Conservation (phyloP, 2,797 vertebrate genomes). For the Lates japonicus region DNA sequence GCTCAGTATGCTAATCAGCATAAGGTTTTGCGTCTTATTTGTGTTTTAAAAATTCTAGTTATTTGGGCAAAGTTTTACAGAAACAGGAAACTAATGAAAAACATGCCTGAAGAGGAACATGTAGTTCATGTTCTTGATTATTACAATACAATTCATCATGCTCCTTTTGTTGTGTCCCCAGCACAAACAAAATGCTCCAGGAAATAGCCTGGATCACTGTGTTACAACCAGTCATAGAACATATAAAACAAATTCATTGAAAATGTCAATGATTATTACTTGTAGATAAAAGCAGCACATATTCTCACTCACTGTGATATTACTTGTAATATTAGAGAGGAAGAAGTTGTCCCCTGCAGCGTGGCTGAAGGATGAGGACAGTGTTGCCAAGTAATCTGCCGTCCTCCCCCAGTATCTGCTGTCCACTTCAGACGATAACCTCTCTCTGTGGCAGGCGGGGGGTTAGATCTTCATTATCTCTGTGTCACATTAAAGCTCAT, state of each 20-base stretch:
- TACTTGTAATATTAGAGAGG: conserved; percentile 31
- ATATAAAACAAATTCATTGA: neutral
- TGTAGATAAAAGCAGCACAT: conserved; percentile 19
- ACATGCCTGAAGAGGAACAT: neutral
- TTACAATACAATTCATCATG: neutral
- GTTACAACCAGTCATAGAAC: neutral
- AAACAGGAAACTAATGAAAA: neutral
- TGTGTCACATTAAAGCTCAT: conserved; percentile 59
- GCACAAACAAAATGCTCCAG: neutral
- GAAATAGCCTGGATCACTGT: neutral
- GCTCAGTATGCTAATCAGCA: neutral
- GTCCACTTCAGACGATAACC: conserved; percentile 50
- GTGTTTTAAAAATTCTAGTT: too few relatives aligned
- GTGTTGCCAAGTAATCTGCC: conserved; percentile 34
- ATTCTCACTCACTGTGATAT: conserved; percentile 20
- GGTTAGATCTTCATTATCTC: conserved; percentile 55
- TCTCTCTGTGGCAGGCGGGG: conserved; percentile 17
- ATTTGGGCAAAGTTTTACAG: neutral
- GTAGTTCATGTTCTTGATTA: neutral
- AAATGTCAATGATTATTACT: conserved; percentile 35
- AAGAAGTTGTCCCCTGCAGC: conserved; percentile 19
- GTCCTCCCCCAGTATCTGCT: conserved; percentile 36
- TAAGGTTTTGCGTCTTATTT: neutral
- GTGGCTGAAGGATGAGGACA: conserved; percentile 42
- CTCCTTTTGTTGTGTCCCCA: neutral